These are phyloP conservation scores for Epistrophe grossulariae DNA, from an alignment of 2,888 invertebrate species.

Conservation along the genomic window DNA sequence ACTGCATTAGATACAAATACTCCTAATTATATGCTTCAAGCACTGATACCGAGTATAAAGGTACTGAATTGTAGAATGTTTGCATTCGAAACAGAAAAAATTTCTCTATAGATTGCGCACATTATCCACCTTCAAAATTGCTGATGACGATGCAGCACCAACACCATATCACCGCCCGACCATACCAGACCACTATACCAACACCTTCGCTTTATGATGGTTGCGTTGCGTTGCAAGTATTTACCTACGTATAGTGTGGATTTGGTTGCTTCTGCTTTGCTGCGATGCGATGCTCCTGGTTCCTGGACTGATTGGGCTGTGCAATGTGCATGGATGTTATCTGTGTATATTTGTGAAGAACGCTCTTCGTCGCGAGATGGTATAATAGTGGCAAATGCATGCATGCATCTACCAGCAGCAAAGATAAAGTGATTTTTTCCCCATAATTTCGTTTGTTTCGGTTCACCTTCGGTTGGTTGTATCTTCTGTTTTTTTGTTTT, in stretches of 20 bases:
- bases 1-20: conserved; percentile 3
- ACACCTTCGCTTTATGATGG: conserved; percentile 25
- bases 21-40: conserved; percentile 11
- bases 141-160: neutral
- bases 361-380: conserved; percentile 49
- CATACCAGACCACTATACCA: neutral
- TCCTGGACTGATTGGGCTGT: conserved; percentile 20
- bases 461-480: conserved; percentile 68
- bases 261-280: conserved; percentile 20
- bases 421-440: conserved; percentile 71
- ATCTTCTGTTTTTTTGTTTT: conserved; percentile 39
- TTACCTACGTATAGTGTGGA: neutral
- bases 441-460: conserved; percentile 74
- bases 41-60: neutral
- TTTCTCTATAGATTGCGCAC: conserved; percentile 16
- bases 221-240: too few species aligned
- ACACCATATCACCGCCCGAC: neutral
- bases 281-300: conserved; percentile 40
- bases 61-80: neutral
- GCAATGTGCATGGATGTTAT: conserved; percentile 48
- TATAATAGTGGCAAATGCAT: conserved; percentile 65
- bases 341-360: conserved; percentile 67
- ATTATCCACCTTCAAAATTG: conserved; percentile 29
- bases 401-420: conserved; percentile 68
- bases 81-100: conserved; percentile 8